Percentiles rank a stretch among this genome's conserved stretches.
These are phyloP conservation scores for Ciconia nigra DNA, from an alignment of 2,797 vertebrate species.

Conservation along the genomic window DNA sequence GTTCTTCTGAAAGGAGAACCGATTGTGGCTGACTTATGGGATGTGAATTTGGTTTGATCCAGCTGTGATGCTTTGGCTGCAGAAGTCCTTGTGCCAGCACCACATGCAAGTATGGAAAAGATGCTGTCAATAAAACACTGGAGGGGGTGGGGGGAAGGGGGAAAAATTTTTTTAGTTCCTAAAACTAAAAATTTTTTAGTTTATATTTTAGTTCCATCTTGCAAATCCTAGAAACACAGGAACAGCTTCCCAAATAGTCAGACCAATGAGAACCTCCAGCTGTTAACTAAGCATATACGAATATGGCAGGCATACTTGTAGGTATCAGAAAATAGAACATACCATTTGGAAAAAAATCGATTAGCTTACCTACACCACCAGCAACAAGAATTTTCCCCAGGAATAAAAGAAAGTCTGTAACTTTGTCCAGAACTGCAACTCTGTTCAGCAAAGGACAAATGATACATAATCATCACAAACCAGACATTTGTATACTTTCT, in stretches of 20 bases:
- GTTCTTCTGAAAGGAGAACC: neutral
- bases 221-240: neutral
- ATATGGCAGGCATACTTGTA: neutral
- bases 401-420: slow-evolving; percentile 92
- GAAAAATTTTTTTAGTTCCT: neutral
- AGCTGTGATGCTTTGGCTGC: neutral
- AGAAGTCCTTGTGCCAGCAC: neutral
- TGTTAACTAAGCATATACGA: neutral
- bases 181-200: too few relatives aligned
- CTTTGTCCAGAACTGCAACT: slow-evolving; percentile 92
- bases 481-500: neutral
- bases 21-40: neutral
- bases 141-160: fast-evolving
- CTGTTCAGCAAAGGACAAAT: slow-evolving; percentile 69
- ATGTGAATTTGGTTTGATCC: neutral
- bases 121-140: neutral
- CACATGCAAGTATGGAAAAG: neutral
- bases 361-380: slow-evolving; percentile 88
- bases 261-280: neutral
- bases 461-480: neutral
- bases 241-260: neutral
- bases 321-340: neutral
- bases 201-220: neutral
- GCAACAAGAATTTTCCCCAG: slow-evolving; percentile 93
- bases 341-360: neutral